Conservation (phyloP, 1,140 invertebrate genomes). For the Drosophila quadrilineata region DNA sequence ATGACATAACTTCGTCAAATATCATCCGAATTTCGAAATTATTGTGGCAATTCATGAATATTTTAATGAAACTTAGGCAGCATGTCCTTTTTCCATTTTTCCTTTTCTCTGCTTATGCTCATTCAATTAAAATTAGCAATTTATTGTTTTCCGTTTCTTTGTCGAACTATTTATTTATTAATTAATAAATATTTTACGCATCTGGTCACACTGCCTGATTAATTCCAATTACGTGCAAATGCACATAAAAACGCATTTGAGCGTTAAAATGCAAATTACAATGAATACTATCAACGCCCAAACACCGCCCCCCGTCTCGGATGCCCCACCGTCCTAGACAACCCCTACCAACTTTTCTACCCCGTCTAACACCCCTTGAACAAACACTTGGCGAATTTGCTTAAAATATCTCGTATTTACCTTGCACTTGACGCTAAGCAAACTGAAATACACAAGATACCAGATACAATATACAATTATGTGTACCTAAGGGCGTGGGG, state of each 20-base stretch:
- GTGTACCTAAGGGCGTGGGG: neutral
- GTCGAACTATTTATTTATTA: neutral
- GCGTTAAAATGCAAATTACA: slow-evolving; percentile 78
- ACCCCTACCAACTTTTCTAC: neutral
- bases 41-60: too few species aligned
- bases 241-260: slow-evolving; percentile 68
- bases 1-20: too few species aligned
- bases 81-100: too few species aligned
- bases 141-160: neutral
- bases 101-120: too few species aligned
- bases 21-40: too few species aligned
- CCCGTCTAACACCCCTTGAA: slow-evolving; percentile 18
- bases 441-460: slow-evolving; percentile 51
- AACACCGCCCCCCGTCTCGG: neutral
- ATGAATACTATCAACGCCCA: slow-evolving; percentile 57
- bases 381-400: slow-evolving; percentile 76
- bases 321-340: neutral
- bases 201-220: slow-evolving; percentile 42
- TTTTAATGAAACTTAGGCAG: too few species aligned
- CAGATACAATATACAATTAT: slow-evolving; percentile 46
- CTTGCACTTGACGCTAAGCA: slow-evolving; percentile 77
- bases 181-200: neutral
- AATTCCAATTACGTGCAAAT: slow-evolving; percentile 46
- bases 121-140: too few species aligned
- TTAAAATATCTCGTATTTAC: slow-evolving; percentile 79